Evolutionary conservation across 2,797 vertebrate genomes (phyloP), one percentile per base, ranked within the genome.

Genomic region (Lagocephalus sceleratus): DNA sequence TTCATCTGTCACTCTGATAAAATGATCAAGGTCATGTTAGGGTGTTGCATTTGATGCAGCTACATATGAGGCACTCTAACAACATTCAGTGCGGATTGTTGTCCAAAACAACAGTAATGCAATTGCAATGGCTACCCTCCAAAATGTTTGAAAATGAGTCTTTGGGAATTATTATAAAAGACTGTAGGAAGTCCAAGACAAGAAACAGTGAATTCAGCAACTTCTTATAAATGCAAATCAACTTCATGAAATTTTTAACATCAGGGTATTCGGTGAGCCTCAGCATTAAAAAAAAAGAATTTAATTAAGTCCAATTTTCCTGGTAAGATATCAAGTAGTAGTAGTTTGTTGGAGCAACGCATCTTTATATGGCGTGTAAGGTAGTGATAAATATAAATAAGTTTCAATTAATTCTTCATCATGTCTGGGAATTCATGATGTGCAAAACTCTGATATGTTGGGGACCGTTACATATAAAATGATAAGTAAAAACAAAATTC

Each of bases 131-230:
- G 81, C 70, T 71, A 64, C 48, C 68, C 58, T 65, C 70, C 57
- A 78, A 73, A 76, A 84, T 83, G 79, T 82, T 72, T 79, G 49
- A 77, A 78, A 71, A 61, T 51, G 5, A 74, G 71, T 76, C 81
- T 81, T 73, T 74, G 66, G 82, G 78, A 90, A 81, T 83, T 85
- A 88, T 85, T 79, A 83, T 81, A 88, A 89, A 83, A 54, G 68
- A 64, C 70, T 57, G 73, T 63, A 51, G 74, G 71, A 64, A 68
- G 73, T 78, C 75, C 75, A 77, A 59, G 66, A 3, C 23, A 72
- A 63, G 73, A 73, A n/a, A 78, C 58, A 2, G 47, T 51, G 46
- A 71, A 66, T 54, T 79, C 55, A 35, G 32, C 32, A 14, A 14
- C 14, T 35, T 3, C 10, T 14, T 12, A 10, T 12, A 14, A 35